Conservation (phyloP, 2,797 vertebrate genomes). For the Onychomys torridus region DNA sequence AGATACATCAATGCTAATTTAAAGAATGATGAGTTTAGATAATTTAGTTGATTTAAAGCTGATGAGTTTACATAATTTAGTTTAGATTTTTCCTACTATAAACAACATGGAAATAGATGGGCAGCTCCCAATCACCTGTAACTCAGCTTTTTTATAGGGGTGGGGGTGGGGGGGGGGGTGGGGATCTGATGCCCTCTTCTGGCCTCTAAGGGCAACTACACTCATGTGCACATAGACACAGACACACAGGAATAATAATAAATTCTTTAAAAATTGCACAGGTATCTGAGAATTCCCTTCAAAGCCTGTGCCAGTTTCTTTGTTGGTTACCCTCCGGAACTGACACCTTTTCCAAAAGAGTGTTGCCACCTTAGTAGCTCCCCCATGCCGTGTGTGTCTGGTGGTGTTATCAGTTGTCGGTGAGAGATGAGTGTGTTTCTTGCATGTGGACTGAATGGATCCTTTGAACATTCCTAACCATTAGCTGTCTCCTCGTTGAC, state of each 20-base stretch:
- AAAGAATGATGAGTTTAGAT: not conserved
- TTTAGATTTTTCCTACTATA: too few relatives aligned
- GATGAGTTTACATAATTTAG: not conserved
- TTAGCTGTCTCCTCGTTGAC: not conserved
- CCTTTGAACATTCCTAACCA: not conserved
- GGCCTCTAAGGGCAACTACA: not conserved
- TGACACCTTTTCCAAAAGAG: not conserved
- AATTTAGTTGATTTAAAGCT: not conserved
- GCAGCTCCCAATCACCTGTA: not conserved
- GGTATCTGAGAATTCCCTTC: not conserved
- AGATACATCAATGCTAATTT: accelerated
- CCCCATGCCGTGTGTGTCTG: not conserved
- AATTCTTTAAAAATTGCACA: not conserved
- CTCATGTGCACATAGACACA: not conserved
- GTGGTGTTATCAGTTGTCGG: accelerated
- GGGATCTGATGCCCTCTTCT: not conserved
- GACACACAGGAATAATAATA: not conserved
- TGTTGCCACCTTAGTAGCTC: not conserved
- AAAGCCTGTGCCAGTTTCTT: not conserved
- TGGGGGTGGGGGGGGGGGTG: too few relatives aligned
- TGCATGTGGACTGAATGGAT: not conserved
- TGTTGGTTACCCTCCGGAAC: accelerated
- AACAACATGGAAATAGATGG: not conserved
- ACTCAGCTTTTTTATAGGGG: not conserved
- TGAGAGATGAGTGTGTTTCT: not conserved